Evolutionary conservation across 1,140 invertebrate genomes (phyloP), one percentile per base, ranked within the genome.

Genomic region (Zaprionus lachaisei): DNA sequence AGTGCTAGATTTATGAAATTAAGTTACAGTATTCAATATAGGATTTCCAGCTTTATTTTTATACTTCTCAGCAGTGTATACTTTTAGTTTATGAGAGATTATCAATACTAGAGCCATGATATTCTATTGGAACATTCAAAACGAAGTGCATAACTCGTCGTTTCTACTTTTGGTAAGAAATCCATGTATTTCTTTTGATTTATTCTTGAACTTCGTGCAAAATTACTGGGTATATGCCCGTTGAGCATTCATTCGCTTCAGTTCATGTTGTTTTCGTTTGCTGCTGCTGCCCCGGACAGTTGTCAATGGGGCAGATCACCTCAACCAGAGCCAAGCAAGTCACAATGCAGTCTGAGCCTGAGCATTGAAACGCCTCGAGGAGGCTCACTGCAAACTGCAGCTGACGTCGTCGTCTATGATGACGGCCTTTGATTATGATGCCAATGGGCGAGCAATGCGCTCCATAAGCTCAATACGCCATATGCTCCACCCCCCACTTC

Each of bases 401-500:
- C 56, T 54, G 67, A 70, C 31, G 24, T 79, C 60, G 63, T 79
- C 60, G 63, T 62, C 80, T 76, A 79, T 76, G 80, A 81, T 81
- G 81, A 83, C 81, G 81, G 81, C 77, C 82, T 72, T 77, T 84
- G 81, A 84, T 84, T 83, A 84, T 84, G 81, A 83, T 83, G 81
- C 77, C 63, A 67, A 67, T 73, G 64, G 55, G 55, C 41, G 41
- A 47, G 41, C 41, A 14, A 15, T 38, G 37, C 37, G 37, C 37
- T 47, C 3, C 41, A 47, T 47, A 17, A n/a, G 15, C 41, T n/a
- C n/a, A 2, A 17, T 44, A n/a, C 28, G 28, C 28, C 28, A 28
- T 28, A 28, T 28, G 28, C 28, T 20, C 20, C 20, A 20, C 20
- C 20, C 20, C 20, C 1, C 20, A 20, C 1, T 1, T 20, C 1